A percentile compares a stretch with the other conserved stretches of the same genome.
These are phyloP conservation scores for Himalopsyche kuldschensis DNA, from an alignment of 2,888 invertebrate genomes.

Conservation along the genomic window DNA sequence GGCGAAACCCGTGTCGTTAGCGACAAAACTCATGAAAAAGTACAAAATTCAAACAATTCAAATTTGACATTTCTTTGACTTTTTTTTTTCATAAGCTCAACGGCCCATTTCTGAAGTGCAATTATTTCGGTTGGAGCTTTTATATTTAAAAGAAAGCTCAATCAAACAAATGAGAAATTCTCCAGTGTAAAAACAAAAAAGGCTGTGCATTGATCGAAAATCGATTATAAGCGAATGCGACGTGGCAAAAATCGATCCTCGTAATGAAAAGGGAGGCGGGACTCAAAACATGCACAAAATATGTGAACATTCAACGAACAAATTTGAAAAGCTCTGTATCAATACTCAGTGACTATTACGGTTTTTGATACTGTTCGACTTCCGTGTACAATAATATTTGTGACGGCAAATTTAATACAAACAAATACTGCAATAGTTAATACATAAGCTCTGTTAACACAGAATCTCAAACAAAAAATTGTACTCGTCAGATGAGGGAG, in stretches of 20 bases:
- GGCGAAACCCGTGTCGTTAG: too few species aligned
- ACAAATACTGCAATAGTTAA: not conserved
- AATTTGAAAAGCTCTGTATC: not conserved
- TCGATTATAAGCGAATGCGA: conserved; percentile 34
- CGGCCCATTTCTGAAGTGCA: too few species aligned
- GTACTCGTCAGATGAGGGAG: too few species aligned
- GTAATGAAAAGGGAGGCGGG: conserved; percentile 27
- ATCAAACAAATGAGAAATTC: conserved; percentile 31
- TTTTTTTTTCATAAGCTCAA: too few species aligned
- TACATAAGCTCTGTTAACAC: not conserved
- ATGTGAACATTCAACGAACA: not conserved
- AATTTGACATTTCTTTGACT: too few species aligned
- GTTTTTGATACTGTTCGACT: not conserved
- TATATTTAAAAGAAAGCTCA: not conserved
- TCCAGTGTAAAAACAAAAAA: conserved; percentile 24
- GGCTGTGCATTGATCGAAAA: conserved; percentile 12
- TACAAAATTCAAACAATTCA: too few species aligned
- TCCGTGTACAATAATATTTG: not conserved
- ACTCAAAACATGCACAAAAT: not conserved
- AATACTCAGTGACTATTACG: not conserved
- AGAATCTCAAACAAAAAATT: not conserved
- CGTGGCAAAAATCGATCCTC: conserved; percentile 31
- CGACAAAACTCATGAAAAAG: too few species aligned
- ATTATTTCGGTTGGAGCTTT: too few species aligned
- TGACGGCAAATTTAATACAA: not conserved